Conservation (phyloP, 2,888 invertebrate genomes). For the Philereme transversata region DNA sequence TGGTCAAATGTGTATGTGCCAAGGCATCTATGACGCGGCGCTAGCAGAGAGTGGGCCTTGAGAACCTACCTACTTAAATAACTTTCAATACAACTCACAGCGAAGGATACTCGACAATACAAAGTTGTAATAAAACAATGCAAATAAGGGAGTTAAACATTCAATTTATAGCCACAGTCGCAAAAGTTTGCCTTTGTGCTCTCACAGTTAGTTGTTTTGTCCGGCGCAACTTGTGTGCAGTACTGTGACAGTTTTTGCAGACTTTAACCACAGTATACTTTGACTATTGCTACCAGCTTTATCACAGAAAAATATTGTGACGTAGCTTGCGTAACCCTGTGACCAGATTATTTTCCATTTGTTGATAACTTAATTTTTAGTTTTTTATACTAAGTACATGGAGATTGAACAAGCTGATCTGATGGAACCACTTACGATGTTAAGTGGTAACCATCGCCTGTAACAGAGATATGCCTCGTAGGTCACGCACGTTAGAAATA, state of each 20-base stretch:
- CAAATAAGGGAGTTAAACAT: slow-evolving; percentile 63
- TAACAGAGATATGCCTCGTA: no score
- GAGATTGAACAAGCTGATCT: no score
- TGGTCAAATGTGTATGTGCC: no score
- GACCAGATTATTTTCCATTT: no score
- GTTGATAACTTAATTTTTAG: no score
- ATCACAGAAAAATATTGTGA: background rate
- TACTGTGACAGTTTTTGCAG: slow-evolving; percentile 51
- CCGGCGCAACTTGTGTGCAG: slow-evolving; percentile 42
- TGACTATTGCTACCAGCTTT: no score
- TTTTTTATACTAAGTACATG: no score
- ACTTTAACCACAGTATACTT: slow-evolving; percentile 16
- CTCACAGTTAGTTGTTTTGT: slow-evolving; percentile 46
- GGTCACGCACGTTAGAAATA: no score
- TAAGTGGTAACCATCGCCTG: no score
- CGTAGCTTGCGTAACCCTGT: background rate
- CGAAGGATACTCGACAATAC: slow-evolving; percentile 29
- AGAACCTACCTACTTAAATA: slow-evolving; percentile 24
- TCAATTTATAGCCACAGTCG: slow-evolving; percentile 58
- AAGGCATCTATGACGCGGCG: background rate
- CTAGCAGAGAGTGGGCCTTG: background rate
- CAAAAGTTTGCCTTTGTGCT: slow-evolving; percentile 56
- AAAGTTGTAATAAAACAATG: slow-evolving; percentile 49
- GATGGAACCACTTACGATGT: no score
- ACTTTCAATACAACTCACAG: slow-evolving; percentile 36